A percentile compares a stretch with the other conserved stretches of the same genome.
Evolutionary conservation across 2,113 vertebrate species (phyloP).

Genomic region (Chiloscyllium plagiosum): DNA sequence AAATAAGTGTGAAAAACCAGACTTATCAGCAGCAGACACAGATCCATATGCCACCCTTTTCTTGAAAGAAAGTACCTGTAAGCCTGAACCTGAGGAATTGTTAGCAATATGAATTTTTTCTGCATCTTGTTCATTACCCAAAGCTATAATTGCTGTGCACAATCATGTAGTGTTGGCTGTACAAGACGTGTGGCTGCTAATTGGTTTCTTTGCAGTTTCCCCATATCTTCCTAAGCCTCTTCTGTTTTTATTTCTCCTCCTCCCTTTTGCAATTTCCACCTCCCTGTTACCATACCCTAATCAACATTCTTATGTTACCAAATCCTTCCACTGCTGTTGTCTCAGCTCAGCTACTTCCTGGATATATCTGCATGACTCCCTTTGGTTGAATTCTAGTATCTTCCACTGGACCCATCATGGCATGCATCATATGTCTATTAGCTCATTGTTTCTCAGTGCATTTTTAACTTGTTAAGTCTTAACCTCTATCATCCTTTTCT

Average conservation of each 20-base stretch:
- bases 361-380: neutral
- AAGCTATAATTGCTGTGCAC: neutral
- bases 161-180: neutral
- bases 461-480: neutral
- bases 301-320: neutral
- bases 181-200: neutral
- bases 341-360: neutral
- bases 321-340: neutral
- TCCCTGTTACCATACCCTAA: neutral
- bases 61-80: constrained; percentile 40
- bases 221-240: neutral
- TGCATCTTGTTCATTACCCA: neutral
- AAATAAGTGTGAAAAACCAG: constrained; percentile 44
- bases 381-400: too few species aligned
- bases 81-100: neutral
- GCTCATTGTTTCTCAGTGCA: neutral
- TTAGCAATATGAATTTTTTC: neutral
- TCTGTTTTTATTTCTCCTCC: neutral
- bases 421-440: neutral
- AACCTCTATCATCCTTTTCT: neutral
- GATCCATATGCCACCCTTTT: constrained; percentile 47
- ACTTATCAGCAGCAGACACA: constrained; percentile 47
- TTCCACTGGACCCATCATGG: neutral
- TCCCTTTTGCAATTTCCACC: neutral
- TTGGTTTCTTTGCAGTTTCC: neutral